Percentiles rank a stretch among this genome's conserved stretches.
phyloP scores from a whole-genome alignment of 2,113 vertebrate genomes.

The Atractosteus spatula region DNA sequence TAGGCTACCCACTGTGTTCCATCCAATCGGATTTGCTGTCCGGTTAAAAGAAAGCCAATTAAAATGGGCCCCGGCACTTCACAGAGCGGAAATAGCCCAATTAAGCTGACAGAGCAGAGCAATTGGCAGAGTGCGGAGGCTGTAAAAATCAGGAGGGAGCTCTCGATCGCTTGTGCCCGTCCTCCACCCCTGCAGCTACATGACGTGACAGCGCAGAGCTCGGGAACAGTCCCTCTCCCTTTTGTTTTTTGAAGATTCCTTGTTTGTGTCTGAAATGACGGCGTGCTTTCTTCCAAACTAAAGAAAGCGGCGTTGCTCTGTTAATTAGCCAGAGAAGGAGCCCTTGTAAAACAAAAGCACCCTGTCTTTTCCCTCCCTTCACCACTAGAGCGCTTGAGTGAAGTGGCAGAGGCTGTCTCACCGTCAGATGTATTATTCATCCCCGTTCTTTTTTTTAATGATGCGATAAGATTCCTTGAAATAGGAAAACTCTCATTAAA shows the following conservation, averaged over 20 bases:
- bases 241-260: not conserved
- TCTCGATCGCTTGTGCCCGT: slow-evolving; percentile 36
- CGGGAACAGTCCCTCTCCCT: slow-evolving; percentile 16
- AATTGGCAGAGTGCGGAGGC: slow-evolving; percentile 42
- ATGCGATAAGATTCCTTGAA: slow-evolving; percentile 48
- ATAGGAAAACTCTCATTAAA: slow-evolving; percentile 61
- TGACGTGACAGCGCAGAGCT: slow-evolving; percentile 44
- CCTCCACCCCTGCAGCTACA: slow-evolving; percentile 35
- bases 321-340: slow-evolving; percentile 51
- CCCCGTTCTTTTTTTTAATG: slow-evolving; percentile 47
- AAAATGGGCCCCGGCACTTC: slow-evolving; percentile 50
- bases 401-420: slow-evolving; percentile 43
- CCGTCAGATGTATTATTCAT: slow-evolving; percentile 68
- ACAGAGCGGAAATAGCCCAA: slow-evolving; percentile 63
- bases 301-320: slow-evolving; percentile 35
- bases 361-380: slow-evolving; percentile 37
- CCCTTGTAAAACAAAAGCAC: slow-evolving; percentile 57
- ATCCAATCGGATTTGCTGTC: slow-evolving; percentile 59
- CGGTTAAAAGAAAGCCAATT: slow-evolving; percentile 63
- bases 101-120: slow-evolving; percentile 59
- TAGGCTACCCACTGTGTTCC: slow-evolving; percentile 55
- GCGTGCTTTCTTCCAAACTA: slow-evolving; percentile 27
- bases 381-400: slow-evolving; percentile 27
- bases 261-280: not conserved
- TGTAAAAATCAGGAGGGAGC: slow-evolving; percentile 34